Base-by-base conservation (phyloP, 2,113 vertebrate genomes). In the Dermatemys mawii region DNA sequence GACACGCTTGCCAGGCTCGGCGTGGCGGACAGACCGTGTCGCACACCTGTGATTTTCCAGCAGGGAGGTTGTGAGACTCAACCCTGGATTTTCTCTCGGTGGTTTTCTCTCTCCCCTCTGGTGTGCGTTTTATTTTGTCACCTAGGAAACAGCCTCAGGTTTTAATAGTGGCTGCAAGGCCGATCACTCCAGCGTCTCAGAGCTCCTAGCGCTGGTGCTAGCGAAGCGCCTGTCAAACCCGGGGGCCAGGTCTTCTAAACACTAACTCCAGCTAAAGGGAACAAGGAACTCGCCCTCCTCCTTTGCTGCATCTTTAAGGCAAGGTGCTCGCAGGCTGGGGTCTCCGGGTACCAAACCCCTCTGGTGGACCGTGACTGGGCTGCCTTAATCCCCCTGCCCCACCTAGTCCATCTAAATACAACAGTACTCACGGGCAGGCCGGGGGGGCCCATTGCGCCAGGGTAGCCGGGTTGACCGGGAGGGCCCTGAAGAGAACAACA, bases 401-500 rank as follows among this genome's bases (percentile, higher is more conserved):
- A n/a, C 5, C 8, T n/a, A n/a, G 10, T 38, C 16, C 63, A n/a
- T 14, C n/a, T 21, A 19, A 70, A 21, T 14, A 5, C 63, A 38
- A 5, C 19, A 3, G n/a, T 95, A 98, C 98, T 98, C 98, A 99
- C 99, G 0, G 98, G 98, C 73, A 99, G 98, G 88, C 99, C 99
- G 0, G 99, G 99, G 8, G 98, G 97, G 4, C 99, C 99, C 78
- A 98, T 98, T 13, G 97, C 88, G 3, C 99, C 99, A 4, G 99
- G 99, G 91, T 99, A 99, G 10, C 99, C 99, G 0, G 98, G 94
- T 1, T 98, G 99, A 84, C 99, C 99, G 16, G 99, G 94, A 55
- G 99, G 97, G 70, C 99, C 99, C 99, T 99, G 94, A 44, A 87
- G 32, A 86, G 92, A 86, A 90, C 81, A 63, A 84, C 0, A 17